phyloP scores from a whole-genome alignment of 1,140 invertebrate species.

The Lordiphosa clarofinis region DNA sequence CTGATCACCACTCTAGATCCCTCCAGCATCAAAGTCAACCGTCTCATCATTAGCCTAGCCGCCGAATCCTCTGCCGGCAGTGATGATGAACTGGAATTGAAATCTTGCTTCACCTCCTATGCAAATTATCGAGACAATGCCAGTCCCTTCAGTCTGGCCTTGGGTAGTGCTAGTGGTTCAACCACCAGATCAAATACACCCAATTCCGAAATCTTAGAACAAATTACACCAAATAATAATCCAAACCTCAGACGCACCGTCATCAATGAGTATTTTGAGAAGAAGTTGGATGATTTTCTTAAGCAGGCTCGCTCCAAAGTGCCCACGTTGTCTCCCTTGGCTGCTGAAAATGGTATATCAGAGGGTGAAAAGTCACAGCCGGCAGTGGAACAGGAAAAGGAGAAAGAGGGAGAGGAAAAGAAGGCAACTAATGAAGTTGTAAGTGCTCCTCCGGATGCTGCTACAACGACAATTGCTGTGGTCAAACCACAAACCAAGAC shows the following conservation, averaged over 20 bases:
- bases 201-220: conserved; percentile 45
- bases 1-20: conserved; percentile 58
- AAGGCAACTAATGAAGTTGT: background rate
- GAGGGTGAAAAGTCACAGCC: conserved; percentile 1
- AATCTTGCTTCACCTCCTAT: conserved; percentile 17
- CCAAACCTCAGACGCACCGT: conserved; percentile 45
- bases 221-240: conserved; percentile 13
- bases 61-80: conserved; percentile 50
- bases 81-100: conserved; percentile 59
- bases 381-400: background rate
- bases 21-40: conserved; percentile 55
- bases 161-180: conserved; percentile 59
- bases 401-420: background rate
- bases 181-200: conserved; percentile 68
- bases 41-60: conserved; percentile 49
- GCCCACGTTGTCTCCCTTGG: conserved; percentile 4
- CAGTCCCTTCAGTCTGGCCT: conserved; percentile 57
- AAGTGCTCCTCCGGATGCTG: background rate
- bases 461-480: background rate
- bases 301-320: conserved; percentile 61
- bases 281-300: conserved; percentile 67
- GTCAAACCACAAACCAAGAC: conserved; percentile 21
- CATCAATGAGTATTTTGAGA: conserved; percentile 68
- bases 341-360: background rate
- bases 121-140: conserved; percentile 48